Percentiles rank a stretch among this genome's conserved stretches.
phyloP scores from a whole-genome alignment of 2,888 invertebrate species.

The Phortica okadai region DNA sequence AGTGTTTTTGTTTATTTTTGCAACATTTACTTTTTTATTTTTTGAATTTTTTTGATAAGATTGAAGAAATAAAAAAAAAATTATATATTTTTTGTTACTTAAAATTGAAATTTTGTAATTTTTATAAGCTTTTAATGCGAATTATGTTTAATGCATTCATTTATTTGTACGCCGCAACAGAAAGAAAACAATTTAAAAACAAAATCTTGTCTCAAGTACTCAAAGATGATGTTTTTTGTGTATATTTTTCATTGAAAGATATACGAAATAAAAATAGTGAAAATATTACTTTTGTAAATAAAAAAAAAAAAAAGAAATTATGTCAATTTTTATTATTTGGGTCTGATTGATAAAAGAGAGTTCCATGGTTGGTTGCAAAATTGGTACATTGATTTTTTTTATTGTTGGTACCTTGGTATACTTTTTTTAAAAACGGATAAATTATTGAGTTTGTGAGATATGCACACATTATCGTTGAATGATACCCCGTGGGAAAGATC shows the following conservation, averaged over 20 bases:
- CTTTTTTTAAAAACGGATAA: too few relatives aligned
- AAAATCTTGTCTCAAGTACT: conserved; percentile 41
- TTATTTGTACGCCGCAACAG: background rate
- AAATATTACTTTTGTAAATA: conserved; percentile 70
- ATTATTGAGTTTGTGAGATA: too few relatives aligned
- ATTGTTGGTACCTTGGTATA: too few relatives aligned
- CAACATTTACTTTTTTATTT: background rate
- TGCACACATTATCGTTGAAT: too few relatives aligned
- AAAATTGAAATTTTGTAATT: background rate
- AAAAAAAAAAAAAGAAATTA: conserved; percentile 37
- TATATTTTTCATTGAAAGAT: conserved; percentile 18
- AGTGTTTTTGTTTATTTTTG: background rate
- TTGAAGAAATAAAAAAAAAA: background rate
- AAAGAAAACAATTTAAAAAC: background rate
- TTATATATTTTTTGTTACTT: background rate
- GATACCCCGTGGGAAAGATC: too few relatives aligned
- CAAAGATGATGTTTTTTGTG: conserved; percentile 48
- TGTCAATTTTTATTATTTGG: too few relatives aligned
- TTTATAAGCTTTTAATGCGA: background rate
- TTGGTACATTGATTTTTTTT: too few relatives aligned
- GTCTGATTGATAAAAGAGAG: too few relatives aligned
- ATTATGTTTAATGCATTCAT: background rate
- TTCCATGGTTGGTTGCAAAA: too few relatives aligned
- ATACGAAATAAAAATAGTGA: conserved; percentile 61
- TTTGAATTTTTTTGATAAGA: background rate